Evolutionary conservation across 2,888 invertebrate genomes (phyloP).

Genomic region (Scelioninae gen. 1): DNA sequence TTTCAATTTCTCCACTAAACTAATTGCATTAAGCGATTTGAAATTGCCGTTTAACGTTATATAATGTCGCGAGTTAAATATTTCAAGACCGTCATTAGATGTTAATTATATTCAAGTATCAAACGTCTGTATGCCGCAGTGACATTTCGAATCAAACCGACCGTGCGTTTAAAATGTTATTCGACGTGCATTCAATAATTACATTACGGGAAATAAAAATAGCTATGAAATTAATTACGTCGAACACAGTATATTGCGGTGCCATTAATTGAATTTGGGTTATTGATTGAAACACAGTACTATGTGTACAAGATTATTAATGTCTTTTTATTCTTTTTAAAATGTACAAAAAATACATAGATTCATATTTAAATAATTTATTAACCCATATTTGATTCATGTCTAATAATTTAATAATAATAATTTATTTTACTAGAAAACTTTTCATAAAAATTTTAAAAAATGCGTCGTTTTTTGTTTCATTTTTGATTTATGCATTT

Average conservation of each 20-base stretch:
- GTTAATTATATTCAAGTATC: slow-evolving; percentile 40
- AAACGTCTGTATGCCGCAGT: slow-evolving; percentile 21
- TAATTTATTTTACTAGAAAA: too few species aligned
- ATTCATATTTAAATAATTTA: too few species aligned
- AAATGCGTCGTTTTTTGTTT: too few species aligned
- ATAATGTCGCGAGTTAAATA: slow-evolving; percentile 45
- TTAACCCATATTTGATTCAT: too few species aligned
- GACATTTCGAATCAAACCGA: slow-evolving; percentile 36
- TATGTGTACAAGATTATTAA: too few species aligned
- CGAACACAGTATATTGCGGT: slow-evolving; percentile 22
- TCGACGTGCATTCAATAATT: slow-evolving; percentile 24
- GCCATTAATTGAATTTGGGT: slow-evolving; percentile 48
- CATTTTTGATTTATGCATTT: too few species aligned
- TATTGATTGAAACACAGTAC: slow-evolving; percentile 24
- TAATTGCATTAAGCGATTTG: slow-evolving; percentile 35
- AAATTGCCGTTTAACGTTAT: slow-evolving; percentile 41
- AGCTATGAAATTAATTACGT: slow-evolving; percentile 38
- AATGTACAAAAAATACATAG: too few species aligned
- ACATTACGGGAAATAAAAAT: slow-evolving; percentile 33
- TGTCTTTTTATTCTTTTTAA: too few species aligned
- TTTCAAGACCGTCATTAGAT: slow-evolving; percentile 52
- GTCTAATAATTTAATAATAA: too few species aligned
- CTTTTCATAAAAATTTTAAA: too few species aligned
- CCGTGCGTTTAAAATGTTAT: slow-evolving; percentile 15
- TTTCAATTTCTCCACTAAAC: slow-evolving; percentile 23